Percentiles rank a stretch among this genome's conserved stretches.
Conservation (phyloP, 2,797 vertebrate genomes). For the Poecile montanus region DNA sequence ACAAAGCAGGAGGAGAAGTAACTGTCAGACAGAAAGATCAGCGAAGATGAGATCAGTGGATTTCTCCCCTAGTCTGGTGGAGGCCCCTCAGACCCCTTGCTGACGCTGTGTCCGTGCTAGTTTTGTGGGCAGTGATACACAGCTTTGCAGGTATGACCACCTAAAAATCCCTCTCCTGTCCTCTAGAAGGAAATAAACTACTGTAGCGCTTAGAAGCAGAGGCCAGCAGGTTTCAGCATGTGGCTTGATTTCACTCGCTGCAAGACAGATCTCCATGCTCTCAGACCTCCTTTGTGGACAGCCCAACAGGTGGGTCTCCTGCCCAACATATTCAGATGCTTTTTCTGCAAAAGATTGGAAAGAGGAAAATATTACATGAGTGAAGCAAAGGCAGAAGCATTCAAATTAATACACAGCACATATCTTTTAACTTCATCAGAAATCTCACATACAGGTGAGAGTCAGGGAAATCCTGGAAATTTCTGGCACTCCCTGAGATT, state of each 20-base stretch:
- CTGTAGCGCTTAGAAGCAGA: neutral
- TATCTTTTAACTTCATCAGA: neutral
- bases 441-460: neutral
- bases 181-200: neutral
- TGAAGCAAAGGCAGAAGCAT: neutral
- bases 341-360: neutral
- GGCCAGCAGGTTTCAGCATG: neutral
- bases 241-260: neutral
- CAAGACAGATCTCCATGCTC: neutral
- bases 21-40: neutral
- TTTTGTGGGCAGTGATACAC: neutral
- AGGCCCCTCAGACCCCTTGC: neutral
- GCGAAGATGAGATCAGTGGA: neutral
- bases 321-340: neutral
- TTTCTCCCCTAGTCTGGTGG: neutral
- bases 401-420: neutral
- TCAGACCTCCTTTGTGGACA: neutral
- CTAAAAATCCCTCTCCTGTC: rapidly evolving
- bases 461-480: neutral
- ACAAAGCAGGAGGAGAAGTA: neutral
- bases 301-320: neutral
- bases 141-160: neutral
- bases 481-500: neutral
- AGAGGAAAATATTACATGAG: neutral
- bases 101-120: rapidly evolving